Percentiles rank a stretch among this genome's conserved stretches.
These are phyloP conservation scores for Trichonephila clavipes DNA, from an alignment of 1,140 invertebrate genomes.

Conservation along the genomic window DNA sequence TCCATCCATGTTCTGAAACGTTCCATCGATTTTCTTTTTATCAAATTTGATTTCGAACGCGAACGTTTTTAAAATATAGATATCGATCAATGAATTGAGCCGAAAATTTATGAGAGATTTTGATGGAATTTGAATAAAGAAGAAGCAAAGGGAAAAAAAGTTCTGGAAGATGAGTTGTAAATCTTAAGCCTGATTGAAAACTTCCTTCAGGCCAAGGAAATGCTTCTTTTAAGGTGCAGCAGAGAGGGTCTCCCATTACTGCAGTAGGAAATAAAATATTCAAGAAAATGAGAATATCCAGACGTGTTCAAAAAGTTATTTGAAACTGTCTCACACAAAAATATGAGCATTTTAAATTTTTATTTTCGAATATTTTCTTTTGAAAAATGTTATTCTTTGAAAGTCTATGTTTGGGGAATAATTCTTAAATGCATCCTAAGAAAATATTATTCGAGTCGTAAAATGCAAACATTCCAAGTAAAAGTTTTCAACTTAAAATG, in stretches of 20 bases:
- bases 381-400: neutral
- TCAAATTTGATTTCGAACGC: neutral
- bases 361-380: neutral
- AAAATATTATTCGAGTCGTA: too few species aligned
- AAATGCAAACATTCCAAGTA: too few species aligned
- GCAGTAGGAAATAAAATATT: neutral
- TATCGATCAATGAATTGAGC: neutral
- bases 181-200: neutral
- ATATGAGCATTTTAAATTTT: neutral
- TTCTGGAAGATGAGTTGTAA: neutral
- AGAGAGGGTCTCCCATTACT: neutral
- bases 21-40: neutral
- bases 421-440: too few species aligned
- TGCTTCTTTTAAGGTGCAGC: neutral
- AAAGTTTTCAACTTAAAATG: too few species aligned
- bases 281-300: neutral
- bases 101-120: neutral
- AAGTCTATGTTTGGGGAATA: neutral
- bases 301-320: neutral
- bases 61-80: neutral
- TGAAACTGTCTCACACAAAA: neutral
- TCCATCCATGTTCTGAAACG: neutral
- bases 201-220: neutral
- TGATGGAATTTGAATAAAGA: neutral
- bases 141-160: neutral